Percentiles rank a stretch among this genome's conserved stretches.
Evolutionary conservation across 2,113 vertebrate species (phyloP).

Genomic region (Aegypius monachus): DNA sequence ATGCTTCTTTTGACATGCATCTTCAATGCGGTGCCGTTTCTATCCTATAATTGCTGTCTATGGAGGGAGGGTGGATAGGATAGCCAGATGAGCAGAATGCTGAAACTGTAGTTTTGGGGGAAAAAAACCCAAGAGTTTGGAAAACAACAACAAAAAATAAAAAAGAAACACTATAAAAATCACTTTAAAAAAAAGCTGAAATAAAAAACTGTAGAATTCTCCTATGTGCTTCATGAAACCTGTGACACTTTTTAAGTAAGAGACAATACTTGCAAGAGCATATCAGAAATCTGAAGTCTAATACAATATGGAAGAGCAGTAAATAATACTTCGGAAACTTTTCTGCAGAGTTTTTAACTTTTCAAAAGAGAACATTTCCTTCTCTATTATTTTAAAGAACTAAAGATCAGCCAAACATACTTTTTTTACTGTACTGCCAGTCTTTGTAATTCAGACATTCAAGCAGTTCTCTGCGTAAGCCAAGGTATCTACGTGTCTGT

Average conservation of each 20-base stretch:
- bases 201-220: neutral
- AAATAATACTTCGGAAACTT: neutral
- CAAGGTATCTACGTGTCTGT: neutral
- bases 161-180: neutral
- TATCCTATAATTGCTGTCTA: constrained; percentile 25
- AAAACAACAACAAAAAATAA: neutral
- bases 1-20: constrained; percentile 64
- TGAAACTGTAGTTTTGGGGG: neutral
- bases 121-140: neutral
- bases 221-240: neutral
- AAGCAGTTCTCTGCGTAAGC: neutral
- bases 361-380: neutral
- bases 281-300: neutral
- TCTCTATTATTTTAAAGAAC: neutral
- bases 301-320: neutral
- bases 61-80: neutral
- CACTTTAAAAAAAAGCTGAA: neutral
- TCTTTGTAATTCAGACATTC: neutral
- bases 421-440: neutral
- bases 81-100: constrained; percentile 21
- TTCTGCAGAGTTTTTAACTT: neutral
- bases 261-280: neutral
- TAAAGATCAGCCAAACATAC: neutral
- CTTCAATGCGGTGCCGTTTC: neutral
- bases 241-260: neutral